phyloP scores from a whole-genome alignment of 1,140 invertebrate genomes.

The Hycleus phaleratus region DNA sequence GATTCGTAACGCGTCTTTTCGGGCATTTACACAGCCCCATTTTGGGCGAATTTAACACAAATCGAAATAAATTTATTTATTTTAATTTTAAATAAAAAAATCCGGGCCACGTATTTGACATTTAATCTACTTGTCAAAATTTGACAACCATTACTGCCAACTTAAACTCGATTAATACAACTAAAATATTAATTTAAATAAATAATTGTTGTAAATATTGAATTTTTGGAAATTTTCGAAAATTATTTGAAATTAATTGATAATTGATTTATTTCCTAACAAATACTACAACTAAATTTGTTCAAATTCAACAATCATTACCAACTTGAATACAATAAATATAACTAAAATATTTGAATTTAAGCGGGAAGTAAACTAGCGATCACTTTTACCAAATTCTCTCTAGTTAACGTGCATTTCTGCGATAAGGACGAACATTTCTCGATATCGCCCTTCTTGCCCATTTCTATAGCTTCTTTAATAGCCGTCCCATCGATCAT shows the following conservation, averaged over 20 bases:
- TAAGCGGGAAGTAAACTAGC: slow-evolving; percentile 48
- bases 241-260: no score
- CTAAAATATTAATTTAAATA: neutral
- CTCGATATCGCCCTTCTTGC: slow-evolving; percentile 47
- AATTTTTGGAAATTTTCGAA: no score
- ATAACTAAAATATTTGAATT: neutral
- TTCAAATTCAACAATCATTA: neutral
- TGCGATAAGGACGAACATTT: slow-evolving; percentile 52
- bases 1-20: slow-evolving; percentile 90
- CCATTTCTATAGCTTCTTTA: slow-evolving; percentile 64
- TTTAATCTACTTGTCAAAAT: neutral
- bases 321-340: neutral
- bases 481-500: slow-evolving; percentile 68
- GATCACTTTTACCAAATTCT: slow-evolving; percentile 53
- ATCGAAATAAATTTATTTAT: neutral
- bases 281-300: no score
- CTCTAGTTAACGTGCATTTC: slow-evolving; percentile 57
- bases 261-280: no score
- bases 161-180: neutral
- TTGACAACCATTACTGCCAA: slow-evolving; percentile 1
- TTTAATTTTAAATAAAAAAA: slow-evolving; percentile 8
- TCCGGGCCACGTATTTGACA: slow-evolving; percentile 20
- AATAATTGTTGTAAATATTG: no score
- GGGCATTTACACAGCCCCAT: slow-evolving; percentile 99
- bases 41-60: slow-evolving; percentile 15